Base-by-base conservation (phyloP, 30 jellyfish, hydroid and myxozoan species). In the Nemopilema nomurai region DNA sequence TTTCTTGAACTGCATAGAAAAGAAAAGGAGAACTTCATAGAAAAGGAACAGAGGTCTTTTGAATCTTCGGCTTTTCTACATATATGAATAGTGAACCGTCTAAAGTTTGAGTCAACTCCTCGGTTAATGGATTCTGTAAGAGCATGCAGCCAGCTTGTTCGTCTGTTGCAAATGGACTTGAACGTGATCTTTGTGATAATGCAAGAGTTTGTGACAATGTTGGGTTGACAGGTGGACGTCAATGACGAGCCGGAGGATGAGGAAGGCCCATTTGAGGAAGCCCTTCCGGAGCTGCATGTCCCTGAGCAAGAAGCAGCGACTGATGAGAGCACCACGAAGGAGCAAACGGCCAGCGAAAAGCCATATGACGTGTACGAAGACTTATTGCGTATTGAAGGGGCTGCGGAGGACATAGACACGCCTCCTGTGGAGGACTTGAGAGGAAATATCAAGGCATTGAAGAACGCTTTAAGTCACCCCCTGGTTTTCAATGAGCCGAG, bases 381-480 rank as follows among this genome's bases (percentile, higher is more conserved):
- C 3, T 51, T 83, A 31, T 57, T 83, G 1, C 51, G 74, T 18
- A 83, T 76, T 4, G 91, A 83, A n/a, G 86, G 82, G 4, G 20
- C 63, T 16, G 28, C 21, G 22, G 73, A 71, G 25, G 72, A 57
- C 50, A 41, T 53, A 23, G 93, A 85, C 27, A 51, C 76, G 1
- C 93, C 88, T 31, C 72, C 88, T 9, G 88, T 27, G n/a, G 62
- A 23, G 22, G 82, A 75, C 32, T 22, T 85, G 21, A 62, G 72
- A 13, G 93, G 83, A 4, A 76, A 75, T 69, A 26, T 85, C 50
- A 76, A 74, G 17, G 93, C 93, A 49, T 57, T 85, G 71, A 78
- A 74, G 67, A 74, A 73, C 20, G 93, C 93, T 0, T 49, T 85
- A 16, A 28, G 62, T 1, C 86, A 85, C 50, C 88, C 88, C 7